phyloP scores from a whole-genome alignment of 2,888 invertebrate species.

The Liodrosophila aerea region DNA sequence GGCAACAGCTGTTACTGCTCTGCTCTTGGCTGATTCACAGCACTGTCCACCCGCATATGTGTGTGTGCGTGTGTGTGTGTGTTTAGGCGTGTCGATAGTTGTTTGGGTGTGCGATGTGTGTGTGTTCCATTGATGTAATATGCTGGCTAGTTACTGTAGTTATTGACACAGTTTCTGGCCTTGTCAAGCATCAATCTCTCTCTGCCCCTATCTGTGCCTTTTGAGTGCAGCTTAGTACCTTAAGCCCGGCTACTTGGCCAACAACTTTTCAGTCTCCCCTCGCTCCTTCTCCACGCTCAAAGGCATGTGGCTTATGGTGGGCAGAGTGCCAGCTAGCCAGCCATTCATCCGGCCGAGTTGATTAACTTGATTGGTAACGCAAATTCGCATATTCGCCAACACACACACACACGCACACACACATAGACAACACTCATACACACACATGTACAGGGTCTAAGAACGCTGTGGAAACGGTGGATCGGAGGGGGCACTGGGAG shows the following conservation, averaged over 20 bases:
- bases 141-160: conserved; percentile 43
- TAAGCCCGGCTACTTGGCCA: conserved; percentile 34
- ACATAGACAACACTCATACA: conserved; percentile 7
- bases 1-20: conserved; percentile 9
- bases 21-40: conserved; percentile 58
- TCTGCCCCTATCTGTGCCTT: conserved; percentile 20
- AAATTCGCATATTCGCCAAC: conserved; percentile 71
- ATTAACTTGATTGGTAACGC: conserved; percentile 78
- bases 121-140: conserved; percentile 56
- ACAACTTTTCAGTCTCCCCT: background rate
- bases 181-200: conserved; percentile 29
- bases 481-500: conserved; percentile 22
- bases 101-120: conserved; percentile 20
- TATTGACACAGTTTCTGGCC: conserved; percentile 74
- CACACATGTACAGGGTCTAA: conserved; percentile 32
- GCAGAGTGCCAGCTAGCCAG: conserved; percentile 53
- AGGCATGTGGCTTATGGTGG: conserved; percentile 67
- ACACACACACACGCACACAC: conserved; percentile 43
- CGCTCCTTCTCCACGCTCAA: conserved; percentile 15
- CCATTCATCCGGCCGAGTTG: conserved; percentile 71
- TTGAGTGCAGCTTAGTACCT: conserved; percentile 48
- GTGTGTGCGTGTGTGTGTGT: conserved; percentile 7
- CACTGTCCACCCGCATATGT: conserved; percentile 53
- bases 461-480: conserved; percentile 30
- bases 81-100: conserved; percentile 1